Conservation (phyloP, 2,797 vertebrate species). For the Synaphobranchus kaupii region DNA sequence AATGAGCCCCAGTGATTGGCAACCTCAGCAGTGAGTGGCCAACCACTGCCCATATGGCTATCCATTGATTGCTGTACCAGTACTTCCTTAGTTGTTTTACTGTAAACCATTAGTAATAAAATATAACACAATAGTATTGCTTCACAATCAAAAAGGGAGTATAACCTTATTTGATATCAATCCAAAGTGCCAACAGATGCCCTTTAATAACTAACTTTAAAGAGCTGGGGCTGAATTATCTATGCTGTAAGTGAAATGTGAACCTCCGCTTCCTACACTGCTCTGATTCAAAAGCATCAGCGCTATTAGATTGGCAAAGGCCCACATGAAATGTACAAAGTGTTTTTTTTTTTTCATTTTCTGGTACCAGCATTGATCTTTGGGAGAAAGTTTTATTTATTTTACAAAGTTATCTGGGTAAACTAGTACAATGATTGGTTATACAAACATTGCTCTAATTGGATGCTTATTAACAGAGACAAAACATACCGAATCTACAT, state of each 20-base stretch:
- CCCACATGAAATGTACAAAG: not conserved
- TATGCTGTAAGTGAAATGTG: conserved; percentile 17
- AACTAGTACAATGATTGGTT: too few relatives aligned
- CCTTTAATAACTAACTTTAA: not conserved
- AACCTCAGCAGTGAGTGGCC: not conserved
- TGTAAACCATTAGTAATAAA: not conserved
- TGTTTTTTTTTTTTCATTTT: not conserved
- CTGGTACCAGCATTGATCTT: conserved; percentile 2
- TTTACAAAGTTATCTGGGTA: not conserved
- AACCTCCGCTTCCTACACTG: not conserved
- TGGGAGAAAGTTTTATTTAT: not conserved
- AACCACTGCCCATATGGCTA: not conserved
- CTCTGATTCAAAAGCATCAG: not conserved
- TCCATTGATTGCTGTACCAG: conserved; percentile 8
- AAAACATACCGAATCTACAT: not conserved
- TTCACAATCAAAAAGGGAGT: not conserved
- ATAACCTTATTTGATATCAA: not conserved
- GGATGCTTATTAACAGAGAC: not conserved
- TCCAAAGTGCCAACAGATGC: not conserved
- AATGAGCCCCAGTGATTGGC: not conserved
- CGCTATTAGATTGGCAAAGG: not conserved
- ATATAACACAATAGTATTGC: not conserved
- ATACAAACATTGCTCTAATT: not conserved
- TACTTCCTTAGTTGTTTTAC: not conserved
- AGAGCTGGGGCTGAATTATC: conserved; percentile 16